These are phyloP conservation scores for Epizoanthus stellaris DNA, from an alignment of 92 coral and sea anemone species.

Conservation along the genomic window DNA sequence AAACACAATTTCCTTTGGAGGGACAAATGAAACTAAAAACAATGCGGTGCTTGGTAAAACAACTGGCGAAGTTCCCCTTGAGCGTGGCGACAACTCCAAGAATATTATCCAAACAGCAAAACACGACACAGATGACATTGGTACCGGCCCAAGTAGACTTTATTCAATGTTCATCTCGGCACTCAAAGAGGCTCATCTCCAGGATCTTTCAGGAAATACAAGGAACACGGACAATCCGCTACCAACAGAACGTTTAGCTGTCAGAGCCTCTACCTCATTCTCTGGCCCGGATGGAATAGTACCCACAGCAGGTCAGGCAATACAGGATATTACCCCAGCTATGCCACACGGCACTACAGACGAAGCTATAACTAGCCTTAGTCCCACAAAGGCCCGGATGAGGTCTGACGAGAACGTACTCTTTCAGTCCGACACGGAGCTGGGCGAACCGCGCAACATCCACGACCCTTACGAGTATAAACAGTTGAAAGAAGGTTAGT, in stretches of 20 bases:
- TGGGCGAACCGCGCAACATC: constrained; percentile 72
- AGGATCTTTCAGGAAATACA: constrained; percentile 2
- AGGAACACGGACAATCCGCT: not conserved
- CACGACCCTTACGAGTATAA: constrained; percentile 59
- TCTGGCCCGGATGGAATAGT: not conserved
- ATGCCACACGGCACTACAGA: constrained; percentile 7
- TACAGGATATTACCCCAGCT: too few species aligned
- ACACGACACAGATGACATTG: constrained; percentile 19
- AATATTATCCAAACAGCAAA: not conserved
- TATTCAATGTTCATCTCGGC: constrained; percentile 36
- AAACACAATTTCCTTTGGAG: not conserved
- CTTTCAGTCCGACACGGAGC: constrained; percentile 79
- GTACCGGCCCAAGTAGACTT: constrained; percentile 16
- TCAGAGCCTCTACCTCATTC: constrained; percentile 4
- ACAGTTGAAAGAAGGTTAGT: constrained; percentile 77
- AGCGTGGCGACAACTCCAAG: not conserved
- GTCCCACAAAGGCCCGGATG: constrained; percentile 43
- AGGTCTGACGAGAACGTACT: constrained; percentile 75
- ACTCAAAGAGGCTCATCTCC: constrained; percentile 9
- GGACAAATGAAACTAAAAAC: too few species aligned
- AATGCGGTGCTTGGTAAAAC: not conserved
- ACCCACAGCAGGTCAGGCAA: not conserved
- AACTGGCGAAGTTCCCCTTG: not conserved
- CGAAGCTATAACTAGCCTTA: constrained; percentile 31
- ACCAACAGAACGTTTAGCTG: not conserved